Percentiles rank a stretch among this genome's conserved stretches.
phyloP scores from a whole-genome alignment of 1,140 invertebrate genomes.

The Bombus sibiricus region DNA sequence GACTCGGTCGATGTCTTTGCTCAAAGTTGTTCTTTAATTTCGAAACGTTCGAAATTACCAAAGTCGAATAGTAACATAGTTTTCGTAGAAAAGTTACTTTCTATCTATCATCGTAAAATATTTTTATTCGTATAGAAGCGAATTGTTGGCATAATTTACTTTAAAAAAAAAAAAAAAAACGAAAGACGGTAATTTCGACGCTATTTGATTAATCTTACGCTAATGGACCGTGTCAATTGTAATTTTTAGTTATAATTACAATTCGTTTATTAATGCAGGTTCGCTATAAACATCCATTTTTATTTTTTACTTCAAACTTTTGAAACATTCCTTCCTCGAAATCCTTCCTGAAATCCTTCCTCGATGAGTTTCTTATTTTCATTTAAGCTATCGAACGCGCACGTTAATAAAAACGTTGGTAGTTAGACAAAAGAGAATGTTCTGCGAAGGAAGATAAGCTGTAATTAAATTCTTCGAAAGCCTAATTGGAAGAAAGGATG shows the following conservation, averaged over 20 bases:
- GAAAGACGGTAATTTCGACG: not conserved
- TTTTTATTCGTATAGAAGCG: not conserved
- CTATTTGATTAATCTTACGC: not conserved
- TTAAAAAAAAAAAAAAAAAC: not conserved
- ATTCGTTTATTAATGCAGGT: not conserved
- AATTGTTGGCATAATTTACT: not conserved
- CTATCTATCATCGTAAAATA: not conserved
- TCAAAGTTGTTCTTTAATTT: not conserved
- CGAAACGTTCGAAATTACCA: not conserved
- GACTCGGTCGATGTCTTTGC: not conserved
- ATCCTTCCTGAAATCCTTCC: too few relatives aligned
- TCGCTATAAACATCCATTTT: not conserved
- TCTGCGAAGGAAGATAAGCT: not conserved
- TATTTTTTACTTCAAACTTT: not conserved
- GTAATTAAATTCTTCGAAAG: conserved; percentile 30
- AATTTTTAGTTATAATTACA: not conserved
- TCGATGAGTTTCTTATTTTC: not conserved
- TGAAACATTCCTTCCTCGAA: too few relatives aligned
- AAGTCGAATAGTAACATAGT: not conserved
- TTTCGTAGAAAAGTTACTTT: not conserved
- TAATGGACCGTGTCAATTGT: not conserved
- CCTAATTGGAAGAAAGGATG: conserved; percentile 20
- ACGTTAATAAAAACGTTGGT: not conserved
- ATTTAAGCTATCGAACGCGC: not conserved
- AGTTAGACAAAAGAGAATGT: not conserved